phyloP scores from a whole-genome alignment of 2,888 invertebrate genomes.

The Nephrotoma guestfalica region DNA sequence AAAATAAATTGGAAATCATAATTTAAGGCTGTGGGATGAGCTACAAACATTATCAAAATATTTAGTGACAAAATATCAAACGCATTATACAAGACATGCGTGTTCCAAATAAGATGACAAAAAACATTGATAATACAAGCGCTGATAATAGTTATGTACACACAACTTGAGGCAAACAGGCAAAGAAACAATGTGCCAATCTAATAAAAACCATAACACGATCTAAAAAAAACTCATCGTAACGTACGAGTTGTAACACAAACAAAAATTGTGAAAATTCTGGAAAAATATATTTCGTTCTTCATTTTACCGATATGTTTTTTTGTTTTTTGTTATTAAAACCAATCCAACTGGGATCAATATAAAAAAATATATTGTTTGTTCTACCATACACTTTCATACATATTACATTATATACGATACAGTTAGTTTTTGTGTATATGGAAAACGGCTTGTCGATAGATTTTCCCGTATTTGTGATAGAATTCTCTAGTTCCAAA shows the following conservation, averaged over 20 bases:
- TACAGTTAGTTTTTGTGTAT: background rate
- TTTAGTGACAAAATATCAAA: too few relatives aligned
- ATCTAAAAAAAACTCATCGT: background rate
- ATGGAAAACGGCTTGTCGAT: background rate
- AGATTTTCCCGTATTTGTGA: too few relatives aligned
- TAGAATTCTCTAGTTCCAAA: background rate
- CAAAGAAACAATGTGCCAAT: background rate
- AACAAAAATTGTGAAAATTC: background rate
- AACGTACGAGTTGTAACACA: background rate
- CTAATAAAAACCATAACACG: background rate
- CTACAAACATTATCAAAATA: too few relatives aligned
- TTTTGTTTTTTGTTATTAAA: background rate
- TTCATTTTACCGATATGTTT: background rate
- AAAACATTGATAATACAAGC: too few relatives aligned
- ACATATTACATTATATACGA: background rate
- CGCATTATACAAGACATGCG: too few relatives aligned
- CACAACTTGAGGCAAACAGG: too few relatives aligned
- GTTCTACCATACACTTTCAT: background rate
- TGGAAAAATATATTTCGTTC: background rate
- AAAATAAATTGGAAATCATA: too few relatives aligned
- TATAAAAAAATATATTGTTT: background rate
- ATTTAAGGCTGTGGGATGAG: too few relatives aligned
- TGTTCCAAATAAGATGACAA: too few relatives aligned
- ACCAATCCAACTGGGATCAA: background rate
- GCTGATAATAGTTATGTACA: too few relatives aligned